These are phyloP conservation scores for Lepus europaeus DNA, from an alignment of 2,113 vertebrate genomes.

Conservation along the genomic window DNA sequence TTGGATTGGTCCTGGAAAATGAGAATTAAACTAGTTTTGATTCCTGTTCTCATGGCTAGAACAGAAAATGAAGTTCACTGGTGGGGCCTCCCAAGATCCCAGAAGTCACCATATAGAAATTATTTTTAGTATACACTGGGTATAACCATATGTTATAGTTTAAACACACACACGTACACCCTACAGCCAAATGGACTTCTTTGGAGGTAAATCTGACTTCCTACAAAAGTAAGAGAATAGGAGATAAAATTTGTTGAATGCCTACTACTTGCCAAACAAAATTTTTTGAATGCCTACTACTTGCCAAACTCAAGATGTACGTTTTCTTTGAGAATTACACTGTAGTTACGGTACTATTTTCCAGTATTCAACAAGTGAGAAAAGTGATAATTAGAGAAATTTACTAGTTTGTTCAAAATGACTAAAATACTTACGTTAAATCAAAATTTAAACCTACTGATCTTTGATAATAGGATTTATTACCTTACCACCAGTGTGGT, in stretches of 20 bases:
- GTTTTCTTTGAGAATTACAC: neutral
- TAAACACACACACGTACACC: neutral
- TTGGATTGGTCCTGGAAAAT: neutral
- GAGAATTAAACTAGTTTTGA: neutral
- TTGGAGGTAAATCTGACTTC: neutral
- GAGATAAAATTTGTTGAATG: neutral
- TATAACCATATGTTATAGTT: neutral
- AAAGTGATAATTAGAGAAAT: neutral
- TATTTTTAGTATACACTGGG: neutral
- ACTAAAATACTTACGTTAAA: neutral
- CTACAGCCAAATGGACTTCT: neutral
- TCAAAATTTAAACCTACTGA: neutral
- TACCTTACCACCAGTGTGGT: neutral
- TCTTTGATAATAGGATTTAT: constrained; percentile 7
- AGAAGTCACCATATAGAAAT: neutral
- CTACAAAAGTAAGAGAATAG: neutral
- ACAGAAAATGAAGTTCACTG: neutral
- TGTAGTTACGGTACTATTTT: neutral
- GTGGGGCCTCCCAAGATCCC: neutral
- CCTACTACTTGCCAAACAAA: too few species aligned
- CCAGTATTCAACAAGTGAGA: neutral
- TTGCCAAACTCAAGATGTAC: neutral
- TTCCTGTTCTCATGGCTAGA: neutral
- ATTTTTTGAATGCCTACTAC: neutral
- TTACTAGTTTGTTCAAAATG: neutral